Evolutionary conservation across 1,140 invertebrate genomes (phyloP).

Genomic region (Ctenoplectra terminalis): DNA sequence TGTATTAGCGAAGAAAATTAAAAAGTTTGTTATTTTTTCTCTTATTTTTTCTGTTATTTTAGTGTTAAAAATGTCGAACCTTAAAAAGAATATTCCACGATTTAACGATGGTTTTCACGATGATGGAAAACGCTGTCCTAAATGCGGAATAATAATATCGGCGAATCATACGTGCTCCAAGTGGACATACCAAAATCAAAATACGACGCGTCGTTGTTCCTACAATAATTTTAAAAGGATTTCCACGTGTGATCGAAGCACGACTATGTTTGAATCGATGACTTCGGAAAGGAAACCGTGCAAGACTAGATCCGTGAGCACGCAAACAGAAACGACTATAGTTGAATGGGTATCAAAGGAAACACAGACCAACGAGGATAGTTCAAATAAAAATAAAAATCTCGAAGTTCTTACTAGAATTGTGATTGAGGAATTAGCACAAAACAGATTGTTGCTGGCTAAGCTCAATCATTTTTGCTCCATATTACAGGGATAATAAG

Average conservation of each 20-base stretch:
- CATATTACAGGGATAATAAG: too few species aligned
- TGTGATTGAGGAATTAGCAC: neutral
- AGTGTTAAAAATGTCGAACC: neutral
- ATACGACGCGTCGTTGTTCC: too few species aligned
- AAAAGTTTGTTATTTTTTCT: neutral
- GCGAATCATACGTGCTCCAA: neutral
- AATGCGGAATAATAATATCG: neutral
- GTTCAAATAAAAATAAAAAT: neutral
- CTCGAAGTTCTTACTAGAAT: neutral
- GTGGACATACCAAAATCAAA: neutral
- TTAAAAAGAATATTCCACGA: neutral
- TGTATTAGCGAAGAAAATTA: neutral
- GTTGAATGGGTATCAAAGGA: neutral
- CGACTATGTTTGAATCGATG: neutral
- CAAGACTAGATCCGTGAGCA: neutral
- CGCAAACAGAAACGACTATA: neutral
- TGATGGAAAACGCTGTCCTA: neutral
- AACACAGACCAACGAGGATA: too few species aligned
- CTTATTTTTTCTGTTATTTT: neutral
- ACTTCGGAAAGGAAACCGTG: neutral
- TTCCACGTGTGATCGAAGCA: neutral
- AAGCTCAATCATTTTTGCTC: too few species aligned
- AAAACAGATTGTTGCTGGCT: too few species aligned
- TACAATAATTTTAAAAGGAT: neutral
- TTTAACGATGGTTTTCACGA: neutral